phyloP scores from a whole-genome alignment of 2,888 invertebrate genomes.

The Hydraecia micacea region DNA sequence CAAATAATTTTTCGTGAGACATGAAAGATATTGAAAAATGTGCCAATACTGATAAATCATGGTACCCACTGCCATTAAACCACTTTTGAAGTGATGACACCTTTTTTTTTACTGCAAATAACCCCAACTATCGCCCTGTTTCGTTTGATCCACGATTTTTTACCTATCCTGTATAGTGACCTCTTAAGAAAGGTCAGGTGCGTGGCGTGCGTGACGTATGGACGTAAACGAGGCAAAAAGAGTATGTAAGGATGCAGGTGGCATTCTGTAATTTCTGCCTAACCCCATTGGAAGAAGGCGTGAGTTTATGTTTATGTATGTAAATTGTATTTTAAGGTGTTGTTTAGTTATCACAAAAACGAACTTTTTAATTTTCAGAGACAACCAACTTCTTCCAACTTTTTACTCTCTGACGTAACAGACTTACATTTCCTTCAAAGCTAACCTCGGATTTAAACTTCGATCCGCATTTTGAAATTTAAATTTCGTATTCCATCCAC shows the following conservation, averaged over 20 bases:
- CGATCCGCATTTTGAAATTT: conserved; percentile 45
- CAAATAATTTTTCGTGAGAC: no score
- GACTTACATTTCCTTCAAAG: conserved; percentile 19
- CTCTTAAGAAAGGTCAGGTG: background rate
- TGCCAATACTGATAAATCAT: no score
- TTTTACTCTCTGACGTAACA: background rate
- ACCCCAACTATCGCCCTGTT: no score
- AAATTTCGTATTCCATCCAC: conserved; percentile 44
- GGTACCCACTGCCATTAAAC: no score
- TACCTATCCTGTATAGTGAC: background rate
- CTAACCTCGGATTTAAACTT: conserved; percentile 36
- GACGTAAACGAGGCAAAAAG: no score
- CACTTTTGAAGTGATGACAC: no score
- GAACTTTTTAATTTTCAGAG: background rate
- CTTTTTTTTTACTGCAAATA: no score
- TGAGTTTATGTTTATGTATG: background rate
- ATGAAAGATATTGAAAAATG: no score
- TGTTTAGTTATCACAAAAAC: background rate
- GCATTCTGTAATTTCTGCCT: background rate
- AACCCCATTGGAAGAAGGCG: background rate
- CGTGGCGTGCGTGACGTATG: background rate
- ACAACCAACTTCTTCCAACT: background rate
- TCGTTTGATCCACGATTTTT: no score
- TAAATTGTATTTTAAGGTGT: background rate
- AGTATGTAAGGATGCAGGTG: no score